Evolutionary conservation across 2,888 invertebrate genomes (phyloP).

Genomic region (Agrochola lychnidis): DNA sequence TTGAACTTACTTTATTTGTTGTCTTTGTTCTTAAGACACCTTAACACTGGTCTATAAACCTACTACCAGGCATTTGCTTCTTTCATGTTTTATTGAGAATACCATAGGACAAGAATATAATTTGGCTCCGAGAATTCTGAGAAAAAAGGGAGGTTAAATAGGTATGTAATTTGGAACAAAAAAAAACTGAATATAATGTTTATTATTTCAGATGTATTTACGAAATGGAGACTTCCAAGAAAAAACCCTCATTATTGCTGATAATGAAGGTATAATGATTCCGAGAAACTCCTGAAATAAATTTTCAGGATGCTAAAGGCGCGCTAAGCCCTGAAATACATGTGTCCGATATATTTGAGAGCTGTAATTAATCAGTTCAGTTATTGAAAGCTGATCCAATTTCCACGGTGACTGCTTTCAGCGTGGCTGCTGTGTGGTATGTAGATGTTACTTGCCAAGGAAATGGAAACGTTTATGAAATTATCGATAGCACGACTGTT

Average conservation of each 20-base stretch:
- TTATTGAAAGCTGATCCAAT: constrained; percentile 87
- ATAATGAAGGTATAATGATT: neutral
- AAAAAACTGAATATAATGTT: neutral
- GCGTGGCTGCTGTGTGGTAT: constrained; percentile 68
- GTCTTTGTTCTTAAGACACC: neutral
- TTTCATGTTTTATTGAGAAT: neutral
- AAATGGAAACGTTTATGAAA: neutral
- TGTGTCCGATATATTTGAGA: constrained; percentile 72
- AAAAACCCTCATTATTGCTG: neutral
- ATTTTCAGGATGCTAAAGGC: neutral
- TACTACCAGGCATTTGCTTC: neutral
- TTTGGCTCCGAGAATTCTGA: neutral
- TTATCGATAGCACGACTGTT: neutral
- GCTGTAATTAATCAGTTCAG: constrained; percentile 87
- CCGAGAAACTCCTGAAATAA: neutral
- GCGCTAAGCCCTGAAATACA: constrained; percentile 54
- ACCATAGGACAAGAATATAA: neutral
- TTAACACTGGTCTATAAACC: neutral
- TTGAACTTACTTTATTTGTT: neutral
- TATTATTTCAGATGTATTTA: neutral
- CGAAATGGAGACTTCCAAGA: neutral
- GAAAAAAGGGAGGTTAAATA: neutral
- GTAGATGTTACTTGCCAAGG: constrained; percentile 34
- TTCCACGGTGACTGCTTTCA: constrained; percentile 81
- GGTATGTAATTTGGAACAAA: neutral